Percentiles rank a stretch among this genome's conserved stretches.
phyloP scores from a whole-genome alignment of 1,140 invertebrate genomes.

The Oryzaephilus surinamensis region DNA sequence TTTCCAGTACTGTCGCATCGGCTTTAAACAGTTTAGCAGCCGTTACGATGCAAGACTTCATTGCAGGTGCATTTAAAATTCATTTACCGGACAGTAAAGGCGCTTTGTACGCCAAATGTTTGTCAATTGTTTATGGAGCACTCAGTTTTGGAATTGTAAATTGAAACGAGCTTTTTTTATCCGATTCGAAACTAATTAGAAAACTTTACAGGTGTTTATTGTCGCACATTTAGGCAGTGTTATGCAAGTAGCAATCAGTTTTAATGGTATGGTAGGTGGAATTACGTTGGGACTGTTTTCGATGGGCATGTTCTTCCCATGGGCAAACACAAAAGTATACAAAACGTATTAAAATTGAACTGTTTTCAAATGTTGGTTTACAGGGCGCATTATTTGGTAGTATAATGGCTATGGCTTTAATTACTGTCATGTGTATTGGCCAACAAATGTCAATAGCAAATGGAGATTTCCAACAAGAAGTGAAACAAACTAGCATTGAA shows the following conservation, averaged over 20 bases:
- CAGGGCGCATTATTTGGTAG: slow-evolving; percentile 55
- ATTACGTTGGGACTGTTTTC: slow-evolving; percentile 76
- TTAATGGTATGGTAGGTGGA: slow-evolving; percentile 82
- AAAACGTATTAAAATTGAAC: slow-evolving; percentile 26
- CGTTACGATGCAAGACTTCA: slow-evolving; percentile 79
- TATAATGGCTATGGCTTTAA: slow-evolving; percentile 46
- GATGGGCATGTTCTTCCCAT: slow-evolving; percentile 80
- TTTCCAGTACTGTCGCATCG: slow-evolving; percentile 77
- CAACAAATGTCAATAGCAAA: slow-evolving; percentile 49
- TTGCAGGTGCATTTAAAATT: slow-evolving; percentile 55
- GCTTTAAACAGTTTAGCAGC: slow-evolving; percentile 85
- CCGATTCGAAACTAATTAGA: too few relatives aligned
- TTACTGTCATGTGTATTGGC: slow-evolving; percentile 65
- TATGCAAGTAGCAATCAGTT: slow-evolving; percentile 72
- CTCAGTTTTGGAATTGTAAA: slow-evolving; percentile 48
- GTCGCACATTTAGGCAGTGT: slow-evolving; percentile 70
- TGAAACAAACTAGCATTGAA: slow-evolving; percentile 37
- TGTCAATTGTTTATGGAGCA: slow-evolving; percentile 50
- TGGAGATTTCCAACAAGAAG: slow-evolving; percentile 36
- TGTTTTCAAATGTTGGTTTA: slow-evolving; percentile 4
- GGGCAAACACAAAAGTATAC: slow-evolving; percentile 63
- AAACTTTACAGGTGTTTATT: slow-evolving; percentile 49
- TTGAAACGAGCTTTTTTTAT: background rate
- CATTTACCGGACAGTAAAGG: slow-evolving; percentile 59
- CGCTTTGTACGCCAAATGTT: slow-evolving; percentile 51